Percentiles rank a stretch among this genome's conserved stretches.
Conservation (phyloP, 1,140 invertebrate genomes). For the Campoletis sonorensis region DNA sequence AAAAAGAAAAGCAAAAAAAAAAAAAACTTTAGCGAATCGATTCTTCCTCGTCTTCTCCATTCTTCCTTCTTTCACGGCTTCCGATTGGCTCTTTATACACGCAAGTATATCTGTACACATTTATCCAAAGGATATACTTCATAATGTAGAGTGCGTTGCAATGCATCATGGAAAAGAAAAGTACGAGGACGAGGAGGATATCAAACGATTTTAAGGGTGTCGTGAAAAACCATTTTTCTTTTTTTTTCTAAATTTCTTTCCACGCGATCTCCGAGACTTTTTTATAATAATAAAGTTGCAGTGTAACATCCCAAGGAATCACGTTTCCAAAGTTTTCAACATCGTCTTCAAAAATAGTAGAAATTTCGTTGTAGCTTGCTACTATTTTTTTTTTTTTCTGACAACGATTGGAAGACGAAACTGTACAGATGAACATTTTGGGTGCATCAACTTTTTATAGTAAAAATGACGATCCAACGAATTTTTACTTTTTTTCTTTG, state of each 20-base stretch:
- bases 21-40: slow-evolving; percentile 23
- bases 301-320: background rate
- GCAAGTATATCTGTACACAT: background rate
- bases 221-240: background rate
- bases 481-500: too few relatives aligned
- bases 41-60: background rate
- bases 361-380: too few relatives aligned
- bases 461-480: too few relatives aligned
- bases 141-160: background rate
- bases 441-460: too few relatives aligned
- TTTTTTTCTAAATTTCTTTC: background rate
- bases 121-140: background rate
- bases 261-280: background rate
- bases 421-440: too few relatives aligned
- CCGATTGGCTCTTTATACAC: slow-evolving; percentile 7
- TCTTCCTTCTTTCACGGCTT: slow-evolving; percentile 1
- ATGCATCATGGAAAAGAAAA: background rate
- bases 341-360: too few relatives aligned
- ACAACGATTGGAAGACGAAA: too few relatives aligned
- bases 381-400: too few relatives aligned
- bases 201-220: slow-evolving; percentile 2
- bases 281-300: background rate
- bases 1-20: too few relatives aligned
- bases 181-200: background rate
- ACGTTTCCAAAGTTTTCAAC: too few relatives aligned